Base-by-base conservation (phyloP, 2,888 invertebrate species). In the Lasioglossum marginatum region DNA sequence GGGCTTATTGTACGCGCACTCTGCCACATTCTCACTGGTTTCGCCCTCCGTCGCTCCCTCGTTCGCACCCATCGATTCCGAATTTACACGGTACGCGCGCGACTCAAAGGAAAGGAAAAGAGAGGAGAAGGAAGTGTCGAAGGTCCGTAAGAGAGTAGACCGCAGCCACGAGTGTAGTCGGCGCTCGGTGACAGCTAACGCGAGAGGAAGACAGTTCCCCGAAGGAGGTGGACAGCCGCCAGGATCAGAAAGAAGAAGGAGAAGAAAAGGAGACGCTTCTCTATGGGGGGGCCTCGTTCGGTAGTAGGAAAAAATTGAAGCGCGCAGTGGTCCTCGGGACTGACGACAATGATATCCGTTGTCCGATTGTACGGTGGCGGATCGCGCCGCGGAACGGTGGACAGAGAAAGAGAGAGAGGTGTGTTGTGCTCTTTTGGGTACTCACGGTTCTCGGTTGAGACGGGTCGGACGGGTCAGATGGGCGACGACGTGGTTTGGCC, bases 231-330 rank as follows among this genome's bases (percentile, higher is more conserved):
- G 23, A 68, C 34, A 63, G 5, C 16, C 66, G 66, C 0, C 57
- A 57, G 31, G 66, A 34, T 19, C 10, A 3, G 37, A 37, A 12
- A 37, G 23, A 68, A 12, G 37, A 68, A 37, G 34, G 66, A 68
- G 66, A 37, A 68, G 34, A 63, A 63, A 63, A 31, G 66, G 37
- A 66, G 40, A 68, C 37, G 37, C 68, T 37, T 68, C 68, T 68
- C 23, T 23, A n/a, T 4, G 37, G 68, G 68, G 68, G 68, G 19
- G 8, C 0, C 34, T 6, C 6, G 48, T 57, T 23, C 23, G 27
- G 48, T 34, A 52, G n/a, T 52, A 70, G 73, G 57, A 63, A 77
- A 83, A 80, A 80, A 77, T 79, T 43, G 76, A 57, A 52, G 66
- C 14, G 78, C 57, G 77, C 68, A 60, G 45, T 31, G 70, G 19